A percentile compares a stretch with the other conserved stretches of the same genome.
phyloP scores from a whole-genome alignment of 2,797 vertebrate genomes.

The Mormyrops boulengeri region DNA sequence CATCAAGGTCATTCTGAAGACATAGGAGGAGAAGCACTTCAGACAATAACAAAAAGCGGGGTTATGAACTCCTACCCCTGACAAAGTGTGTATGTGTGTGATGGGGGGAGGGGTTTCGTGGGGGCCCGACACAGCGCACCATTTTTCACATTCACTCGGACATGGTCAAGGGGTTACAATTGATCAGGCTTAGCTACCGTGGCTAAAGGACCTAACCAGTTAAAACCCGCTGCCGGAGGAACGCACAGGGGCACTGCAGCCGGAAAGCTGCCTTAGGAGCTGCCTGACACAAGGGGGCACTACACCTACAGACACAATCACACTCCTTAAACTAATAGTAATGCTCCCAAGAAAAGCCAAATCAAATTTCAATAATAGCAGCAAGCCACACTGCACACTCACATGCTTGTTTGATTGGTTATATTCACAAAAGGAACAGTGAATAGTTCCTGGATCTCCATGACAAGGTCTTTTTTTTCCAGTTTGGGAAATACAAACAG shows the following conservation, averaged over 20 bases:
- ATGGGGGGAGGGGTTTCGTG: not conserved
- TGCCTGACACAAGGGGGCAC: not conserved
- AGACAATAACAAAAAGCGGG: not conserved
- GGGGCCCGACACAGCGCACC: not conserved
- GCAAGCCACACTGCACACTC: not conserved
- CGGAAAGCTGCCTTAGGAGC: not conserved
- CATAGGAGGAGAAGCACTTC: not conserved
- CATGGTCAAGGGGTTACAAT: not conserved
- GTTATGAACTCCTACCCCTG: not conserved
- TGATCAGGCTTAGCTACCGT: too few relatives aligned
- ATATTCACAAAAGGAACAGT: not conserved
- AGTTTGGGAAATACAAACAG: not conserved
- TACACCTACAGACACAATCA: not conserved
- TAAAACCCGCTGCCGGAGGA: not conserved
- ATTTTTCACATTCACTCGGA: not conserved
- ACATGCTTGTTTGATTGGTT: not conserved
- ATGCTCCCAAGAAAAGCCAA: not conserved
- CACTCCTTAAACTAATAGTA: not conserved
- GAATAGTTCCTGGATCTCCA: not conserved
- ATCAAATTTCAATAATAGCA: not conserved
- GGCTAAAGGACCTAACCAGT: not conserved
- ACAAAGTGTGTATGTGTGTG: not conserved
- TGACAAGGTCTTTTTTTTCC: not conserved
- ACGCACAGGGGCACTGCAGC: not conserved
- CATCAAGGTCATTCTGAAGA: conserved; percentile 76